Evolutionary conservation across 2,113 vertebrate genomes (phyloP).

Genomic region (Daboia siamensis): DNA sequence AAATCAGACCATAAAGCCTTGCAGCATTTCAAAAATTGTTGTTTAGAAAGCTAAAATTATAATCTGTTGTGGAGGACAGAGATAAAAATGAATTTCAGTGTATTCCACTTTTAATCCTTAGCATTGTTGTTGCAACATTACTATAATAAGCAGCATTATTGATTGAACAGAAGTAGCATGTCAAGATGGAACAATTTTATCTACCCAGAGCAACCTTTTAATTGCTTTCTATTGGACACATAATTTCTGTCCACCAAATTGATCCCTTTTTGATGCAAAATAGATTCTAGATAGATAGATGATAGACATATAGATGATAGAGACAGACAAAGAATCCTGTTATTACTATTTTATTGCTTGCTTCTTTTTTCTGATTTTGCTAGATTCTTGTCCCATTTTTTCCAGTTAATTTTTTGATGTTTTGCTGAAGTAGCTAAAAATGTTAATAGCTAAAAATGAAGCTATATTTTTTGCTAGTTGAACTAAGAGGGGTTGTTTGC

Average conservation of each 20-base stretch:
- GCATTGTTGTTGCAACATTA: neutral
- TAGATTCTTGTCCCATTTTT: neutral
- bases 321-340: neutral
- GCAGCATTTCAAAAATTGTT: neutral
- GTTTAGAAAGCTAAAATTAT: neutral
- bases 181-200: neutral
- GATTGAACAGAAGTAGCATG: neutral
- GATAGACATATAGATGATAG: neutral
- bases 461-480: neutral
- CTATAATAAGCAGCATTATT: neutral
- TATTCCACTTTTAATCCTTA: neutral
- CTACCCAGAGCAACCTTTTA: neutral
- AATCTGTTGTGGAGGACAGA: neutral
- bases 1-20: neutral
- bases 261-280: neutral
- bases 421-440: neutral
- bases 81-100: neutral
- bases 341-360: neutral
- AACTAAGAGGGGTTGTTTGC: neutral
- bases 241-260: neutral
- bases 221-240: neutral
- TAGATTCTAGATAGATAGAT: neutral
- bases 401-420: neutral
- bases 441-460: neutral
- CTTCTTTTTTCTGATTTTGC: neutral